phyloP scores from a whole-genome alignment of 2,797 vertebrate species.

The Microchirus variegatus region DNA sequence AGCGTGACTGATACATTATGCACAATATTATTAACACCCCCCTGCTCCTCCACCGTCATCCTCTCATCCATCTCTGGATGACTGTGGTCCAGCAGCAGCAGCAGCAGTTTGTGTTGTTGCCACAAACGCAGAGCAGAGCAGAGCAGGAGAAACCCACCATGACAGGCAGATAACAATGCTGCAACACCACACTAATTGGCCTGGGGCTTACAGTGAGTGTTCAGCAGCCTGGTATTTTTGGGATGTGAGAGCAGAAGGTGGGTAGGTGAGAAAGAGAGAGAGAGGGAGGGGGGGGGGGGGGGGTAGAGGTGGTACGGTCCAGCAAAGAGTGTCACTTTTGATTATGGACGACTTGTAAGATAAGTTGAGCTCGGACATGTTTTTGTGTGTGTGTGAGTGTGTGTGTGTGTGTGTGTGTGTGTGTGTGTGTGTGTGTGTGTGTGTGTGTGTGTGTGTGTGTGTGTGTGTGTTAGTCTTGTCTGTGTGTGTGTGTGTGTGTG shows the following conservation, averaged over 20 bases:
- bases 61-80: constrained; percentile 38
- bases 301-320: constrained; percentile 4
- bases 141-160: constrained; percentile 71
- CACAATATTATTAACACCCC: constrained; percentile 17
- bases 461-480: constrained; percentile 1
- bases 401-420: not conserved
- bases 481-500: constrained; percentile 14
- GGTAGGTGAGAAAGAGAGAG: constrained; percentile 23
- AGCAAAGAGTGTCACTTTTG: constrained; percentile 66
- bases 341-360: constrained; percentile 74
- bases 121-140: constrained; percentile 64
- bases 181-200: constrained; percentile 78
- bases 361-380: constrained; percentile 66
- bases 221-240: constrained; percentile 70
- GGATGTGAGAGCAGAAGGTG: constrained; percentile 61
- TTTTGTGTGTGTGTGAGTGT: constrained; percentile 27
- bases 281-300: not conserved
- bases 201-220: constrained; percentile 71
- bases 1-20: constrained; percentile 5
- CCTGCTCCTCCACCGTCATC: constrained; percentile 15
- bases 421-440: no score
- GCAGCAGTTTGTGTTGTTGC: constrained; percentile 66
- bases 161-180: constrained; percentile 80
- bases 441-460: constrained; percentile 4
- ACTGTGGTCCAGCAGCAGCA: constrained; percentile 58